Conservation (phyloP, 1,140 invertebrate genomes). For the Psilanteris sp. region DNA sequence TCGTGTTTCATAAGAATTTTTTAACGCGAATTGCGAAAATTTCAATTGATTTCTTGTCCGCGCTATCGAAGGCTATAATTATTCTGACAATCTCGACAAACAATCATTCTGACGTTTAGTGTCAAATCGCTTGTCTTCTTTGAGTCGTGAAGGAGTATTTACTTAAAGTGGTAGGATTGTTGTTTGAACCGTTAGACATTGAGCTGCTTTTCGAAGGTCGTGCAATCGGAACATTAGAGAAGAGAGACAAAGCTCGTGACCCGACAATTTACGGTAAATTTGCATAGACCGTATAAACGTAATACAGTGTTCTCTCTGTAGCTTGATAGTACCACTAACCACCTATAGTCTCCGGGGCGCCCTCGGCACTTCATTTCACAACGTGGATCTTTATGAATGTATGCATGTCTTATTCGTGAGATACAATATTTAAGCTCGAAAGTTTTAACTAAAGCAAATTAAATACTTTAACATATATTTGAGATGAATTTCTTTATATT, state of each 20-base stretch:
- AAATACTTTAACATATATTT: too few relatives aligned
- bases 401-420: constrained; percentile 1
- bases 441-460: constrained; percentile 8
- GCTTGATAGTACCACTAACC: constrained; percentile 63
- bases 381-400: constrained; percentile 45
- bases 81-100: constrained; percentile 37
- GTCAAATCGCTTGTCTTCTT: constrained; percentile 53
- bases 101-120: constrained; percentile 17
- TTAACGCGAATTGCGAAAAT: constrained; percentile 38
- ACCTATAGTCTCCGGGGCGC: constrained; percentile 63
- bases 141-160: constrained; percentile 41
- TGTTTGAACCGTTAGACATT: constrained; percentile 44
- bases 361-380: constrained; percentile 62
- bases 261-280: constrained; percentile 70
- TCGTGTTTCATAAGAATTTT: constrained; percentile 52
- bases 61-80: constrained; percentile 26
- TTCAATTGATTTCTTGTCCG: constrained; percentile 6
- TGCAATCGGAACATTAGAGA: constrained; percentile 54
- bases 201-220: constrained; percentile 37
- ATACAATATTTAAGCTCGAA: background rate
- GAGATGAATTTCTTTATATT: too few relatives aligned
- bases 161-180: constrained; percentile 48
- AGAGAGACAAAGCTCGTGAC: constrained; percentile 55
- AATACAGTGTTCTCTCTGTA: constrained; percentile 50
- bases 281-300: constrained; percentile 71